Conservation (phyloP, 2,113 vertebrate genomes). For the Toxostoma redivivum region DNA sequence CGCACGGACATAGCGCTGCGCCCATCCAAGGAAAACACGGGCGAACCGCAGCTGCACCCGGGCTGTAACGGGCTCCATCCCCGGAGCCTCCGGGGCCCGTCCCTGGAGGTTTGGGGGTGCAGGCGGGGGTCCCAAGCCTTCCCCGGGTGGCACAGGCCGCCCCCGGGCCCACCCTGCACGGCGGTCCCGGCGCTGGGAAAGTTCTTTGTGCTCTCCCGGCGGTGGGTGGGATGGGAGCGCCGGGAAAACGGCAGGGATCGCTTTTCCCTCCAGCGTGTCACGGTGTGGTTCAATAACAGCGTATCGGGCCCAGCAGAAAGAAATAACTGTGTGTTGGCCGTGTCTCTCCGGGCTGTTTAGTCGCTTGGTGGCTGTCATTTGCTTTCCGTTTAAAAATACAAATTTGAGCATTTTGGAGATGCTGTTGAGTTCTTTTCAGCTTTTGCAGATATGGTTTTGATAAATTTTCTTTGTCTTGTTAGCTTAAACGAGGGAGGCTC, state of each 20-base stretch:
- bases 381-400: background rate
- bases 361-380: background rate
- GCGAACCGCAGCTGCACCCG: background rate
- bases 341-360: background rate
- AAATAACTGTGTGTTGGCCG: background rate
- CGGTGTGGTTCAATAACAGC: background rate
- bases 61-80: accelerated
- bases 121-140: background rate
- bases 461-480: background rate
- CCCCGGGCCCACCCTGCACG: background rate
- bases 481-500: background rate
- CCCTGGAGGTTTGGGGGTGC: background rate
- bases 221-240: background rate
- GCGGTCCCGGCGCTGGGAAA: background rate
- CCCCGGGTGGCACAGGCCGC: background rate
- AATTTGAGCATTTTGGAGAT: background rate
- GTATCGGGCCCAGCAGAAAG: background rate
- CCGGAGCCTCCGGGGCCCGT: background rate
- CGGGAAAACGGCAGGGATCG: background rate
- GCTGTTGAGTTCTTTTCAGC: background rate
- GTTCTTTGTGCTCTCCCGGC: slow-evolving; percentile 7
- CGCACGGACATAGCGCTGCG: background rate
- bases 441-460: background rate
- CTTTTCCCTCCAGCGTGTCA: background rate
- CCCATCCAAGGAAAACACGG: background rate